Evolutionary conservation across 1,140 invertebrate genomes (phyloP).

Genomic region (Campodea augens): DNA sequence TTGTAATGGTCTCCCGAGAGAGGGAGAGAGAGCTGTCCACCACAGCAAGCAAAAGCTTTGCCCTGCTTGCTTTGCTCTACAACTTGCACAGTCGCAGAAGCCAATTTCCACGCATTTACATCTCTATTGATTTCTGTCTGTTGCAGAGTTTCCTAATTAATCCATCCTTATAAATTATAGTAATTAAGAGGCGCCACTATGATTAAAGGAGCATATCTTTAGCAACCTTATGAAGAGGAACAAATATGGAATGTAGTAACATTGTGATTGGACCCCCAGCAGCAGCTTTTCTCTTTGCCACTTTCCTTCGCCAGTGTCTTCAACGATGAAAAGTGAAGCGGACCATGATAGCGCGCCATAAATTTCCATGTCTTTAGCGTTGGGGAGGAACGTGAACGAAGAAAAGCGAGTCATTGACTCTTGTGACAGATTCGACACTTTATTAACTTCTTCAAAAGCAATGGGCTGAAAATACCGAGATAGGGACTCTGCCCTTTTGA

Average conservation of each 20-base stretch:
- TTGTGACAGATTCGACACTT: not conserved
- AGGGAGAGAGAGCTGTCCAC: not conserved
- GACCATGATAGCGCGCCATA: not conserved
- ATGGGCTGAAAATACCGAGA: not conserved
- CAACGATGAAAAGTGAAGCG: not conserved
- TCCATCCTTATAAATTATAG: slow-evolving; percentile 10
- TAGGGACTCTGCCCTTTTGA: not conserved
- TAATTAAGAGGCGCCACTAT: slow-evolving; percentile 6
- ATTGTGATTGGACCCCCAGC: not conserved
- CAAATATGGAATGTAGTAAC: not conserved
- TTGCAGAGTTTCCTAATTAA: slow-evolving; percentile 7
- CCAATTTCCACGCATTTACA: not conserved
- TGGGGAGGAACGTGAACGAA: not conserved
- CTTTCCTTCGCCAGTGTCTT: too few relatives aligned
- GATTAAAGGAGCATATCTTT: slow-evolving; percentile 1
- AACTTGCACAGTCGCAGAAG: not conserved
- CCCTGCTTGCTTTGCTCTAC: too few relatives aligned
- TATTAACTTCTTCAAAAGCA: slow-evolving; percentile 1
- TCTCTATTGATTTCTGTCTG: slow-evolving; percentile 5
- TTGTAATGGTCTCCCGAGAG: not conserved
- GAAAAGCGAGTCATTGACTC: not conserved
- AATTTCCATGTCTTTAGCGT: not conserved
- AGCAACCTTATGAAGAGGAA: not conserved
- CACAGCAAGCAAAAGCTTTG: not conserved
- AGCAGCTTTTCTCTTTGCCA: too few relatives aligned